These are phyloP conservation scores for Psophia crepitans DNA, from an alignment of 2,113 vertebrate species.

Conservation along the genomic window DNA sequence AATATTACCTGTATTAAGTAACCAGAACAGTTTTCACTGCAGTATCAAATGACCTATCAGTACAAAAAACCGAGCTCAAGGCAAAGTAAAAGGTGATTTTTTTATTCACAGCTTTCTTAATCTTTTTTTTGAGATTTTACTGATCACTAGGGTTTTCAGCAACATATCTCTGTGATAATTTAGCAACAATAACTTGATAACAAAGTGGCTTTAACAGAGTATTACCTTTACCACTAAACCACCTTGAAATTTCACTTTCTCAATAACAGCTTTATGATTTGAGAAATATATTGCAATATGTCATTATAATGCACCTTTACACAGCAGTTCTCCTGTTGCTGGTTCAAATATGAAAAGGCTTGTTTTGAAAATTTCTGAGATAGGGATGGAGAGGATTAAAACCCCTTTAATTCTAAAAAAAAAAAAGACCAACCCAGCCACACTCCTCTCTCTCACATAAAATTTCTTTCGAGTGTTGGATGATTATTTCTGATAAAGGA, in stretches of 20 bases:
- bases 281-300: background rate
- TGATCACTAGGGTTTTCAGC: background rate
- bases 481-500: background rate
- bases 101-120: background rate
- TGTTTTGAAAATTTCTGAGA: background rate
- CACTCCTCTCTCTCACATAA: background rate
- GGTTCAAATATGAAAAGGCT: background rate
- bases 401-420: background rate
- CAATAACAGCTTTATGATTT: background rate
- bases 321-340: background rate
- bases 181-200: background rate
- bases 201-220: background rate
- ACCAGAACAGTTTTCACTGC: background rate
- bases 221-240: background rate
- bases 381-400: background rate
- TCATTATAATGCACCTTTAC: background rate
- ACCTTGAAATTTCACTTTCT: background rate
- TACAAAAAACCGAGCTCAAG: background rate
- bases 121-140: background rate
- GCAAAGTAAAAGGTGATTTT: background rate
- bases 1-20: background rate
- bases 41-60: background rate
- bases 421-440: fast-evolving
- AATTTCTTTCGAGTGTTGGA: background rate
- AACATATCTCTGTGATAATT: background rate